phyloP scores from a whole-genome alignment of 64 coral and sea anemone genomes.

The Dendrophyllia cribrosa region DNA sequence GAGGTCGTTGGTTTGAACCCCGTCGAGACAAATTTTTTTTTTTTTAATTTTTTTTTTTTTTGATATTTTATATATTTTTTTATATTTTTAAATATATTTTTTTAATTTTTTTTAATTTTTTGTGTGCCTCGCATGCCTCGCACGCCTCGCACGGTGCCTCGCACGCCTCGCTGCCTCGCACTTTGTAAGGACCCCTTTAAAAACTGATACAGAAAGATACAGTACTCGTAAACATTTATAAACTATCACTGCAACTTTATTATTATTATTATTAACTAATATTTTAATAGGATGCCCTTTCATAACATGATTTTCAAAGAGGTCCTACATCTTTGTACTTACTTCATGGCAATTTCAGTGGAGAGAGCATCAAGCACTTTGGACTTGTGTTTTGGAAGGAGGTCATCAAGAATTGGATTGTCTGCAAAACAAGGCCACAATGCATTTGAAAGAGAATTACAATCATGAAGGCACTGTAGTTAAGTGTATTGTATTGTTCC shows the following conservation, averaged over 20 bases:
- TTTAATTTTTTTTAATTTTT: slow-evolving; percentile 14
- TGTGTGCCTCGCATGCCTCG: slow-evolving; percentile 7
- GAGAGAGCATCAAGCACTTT: slow-evolving; percentile 95
- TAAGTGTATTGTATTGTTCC: neutral
- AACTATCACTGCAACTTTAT: too few relatives aligned
- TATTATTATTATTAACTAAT: too few relatives aligned
- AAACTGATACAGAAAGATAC: too few relatives aligned
- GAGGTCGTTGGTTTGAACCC: neutral
- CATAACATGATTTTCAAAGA: too few relatives aligned
- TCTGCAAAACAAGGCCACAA: too few relatives aligned
- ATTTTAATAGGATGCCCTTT: too few relatives aligned
- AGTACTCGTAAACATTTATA: too few relatives aligned
- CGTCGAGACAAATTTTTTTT: neutral
- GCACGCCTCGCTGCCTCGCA: slow-evolving; percentile 16
- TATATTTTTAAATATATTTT: slow-evolving; percentile 16
- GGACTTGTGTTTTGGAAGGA: slow-evolving; percentile 94
- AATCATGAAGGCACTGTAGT: neutral
- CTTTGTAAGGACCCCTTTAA: neutral
- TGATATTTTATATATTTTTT: slow-evolving; percentile 15
- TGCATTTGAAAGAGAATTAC: neutral
- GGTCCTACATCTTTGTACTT: too few relatives aligned
- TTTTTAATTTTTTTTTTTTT: neutral
- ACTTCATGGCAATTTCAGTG: slow-evolving; percentile 97
- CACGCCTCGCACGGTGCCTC: neutral
- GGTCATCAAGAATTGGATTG: slow-evolving; percentile 91